Evolutionary conservation across 2,113 vertebrate genomes (phyloP).

Genomic region (Sinocyclocheilus anophthalmus): DNA sequence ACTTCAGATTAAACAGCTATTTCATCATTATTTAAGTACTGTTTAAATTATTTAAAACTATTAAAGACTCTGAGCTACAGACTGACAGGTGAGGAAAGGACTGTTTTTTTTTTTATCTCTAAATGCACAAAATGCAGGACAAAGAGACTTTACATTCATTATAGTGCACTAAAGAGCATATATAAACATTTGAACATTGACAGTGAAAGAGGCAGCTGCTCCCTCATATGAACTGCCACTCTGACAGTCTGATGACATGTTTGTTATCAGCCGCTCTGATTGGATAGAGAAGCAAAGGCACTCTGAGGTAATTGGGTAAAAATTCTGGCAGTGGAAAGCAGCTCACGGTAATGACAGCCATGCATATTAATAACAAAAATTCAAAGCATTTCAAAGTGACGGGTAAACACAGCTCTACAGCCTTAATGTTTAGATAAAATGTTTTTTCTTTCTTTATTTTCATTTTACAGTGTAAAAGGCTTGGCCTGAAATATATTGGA

Average conservation of each 20-base stretch:
- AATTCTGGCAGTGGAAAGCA: conserved; percentile 34
- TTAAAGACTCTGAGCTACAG: too few relatives aligned
- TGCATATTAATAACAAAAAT: conserved; percentile 23
- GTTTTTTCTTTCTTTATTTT: conserved; percentile 54
- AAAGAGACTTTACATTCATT: too few relatives aligned
- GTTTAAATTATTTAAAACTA: too few relatives aligned
- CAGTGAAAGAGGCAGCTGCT: conserved; percentile 10
- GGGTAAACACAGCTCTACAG: conserved; percentile 36
- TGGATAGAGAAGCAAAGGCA: conserved; percentile 35
- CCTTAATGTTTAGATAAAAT: conserved; percentile 32
- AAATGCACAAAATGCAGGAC: too few relatives aligned
- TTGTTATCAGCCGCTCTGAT: conserved; percentile 63
- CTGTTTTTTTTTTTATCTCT: too few relatives aligned
- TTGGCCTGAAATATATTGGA: neutral
- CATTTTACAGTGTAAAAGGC: neutral
- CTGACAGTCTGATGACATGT: conserved; percentile 62
- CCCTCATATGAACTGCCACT: conserved; percentile 23
- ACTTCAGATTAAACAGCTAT: too few relatives aligned
- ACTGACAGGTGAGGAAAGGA: too few relatives aligned
- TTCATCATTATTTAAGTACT: too few relatives aligned
- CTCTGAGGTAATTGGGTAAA: conserved; percentile 48
- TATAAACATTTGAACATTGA: conserved; percentile 37
- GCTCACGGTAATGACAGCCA: conserved; percentile 44
- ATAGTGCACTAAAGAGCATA: neutral
- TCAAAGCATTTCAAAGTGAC: conserved; percentile 39